Conservation (phyloP, 2,888 invertebrate genomes). For the Anthoptus insignis region DNA sequence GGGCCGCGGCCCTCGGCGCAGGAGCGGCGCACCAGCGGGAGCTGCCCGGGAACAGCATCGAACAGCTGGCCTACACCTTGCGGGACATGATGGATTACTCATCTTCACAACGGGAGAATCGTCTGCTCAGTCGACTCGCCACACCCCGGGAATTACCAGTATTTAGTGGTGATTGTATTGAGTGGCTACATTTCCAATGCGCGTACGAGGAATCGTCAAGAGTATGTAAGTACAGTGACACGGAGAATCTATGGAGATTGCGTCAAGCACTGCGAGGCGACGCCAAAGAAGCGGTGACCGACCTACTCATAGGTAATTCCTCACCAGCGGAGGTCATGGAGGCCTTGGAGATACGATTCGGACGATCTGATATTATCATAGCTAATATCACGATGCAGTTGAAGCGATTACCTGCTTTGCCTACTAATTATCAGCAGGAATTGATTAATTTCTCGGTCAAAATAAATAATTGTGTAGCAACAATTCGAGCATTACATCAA, state of each 20-base stretch:
- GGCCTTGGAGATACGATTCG: slow-evolving; percentile 35
- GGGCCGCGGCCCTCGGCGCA: not conserved
- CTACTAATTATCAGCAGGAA: slow-evolving; percentile 32
- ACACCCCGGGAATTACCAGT: slow-evolving; percentile 14
- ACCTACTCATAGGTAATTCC: slow-evolving; percentile 44
- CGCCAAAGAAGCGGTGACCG: slow-evolving; percentile 47
- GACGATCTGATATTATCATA: slow-evolving; percentile 34
- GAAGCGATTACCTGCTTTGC: slow-evolving; percentile 30
- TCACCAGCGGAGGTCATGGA: slow-evolving; percentile 35
- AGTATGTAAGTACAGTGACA: not conserved
- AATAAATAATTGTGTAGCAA: slow-evolving; percentile 33
- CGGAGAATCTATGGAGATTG: slow-evolving; percentile 44
- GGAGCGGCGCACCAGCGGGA: not conserved
- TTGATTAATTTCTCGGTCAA: slow-evolving; percentile 29
- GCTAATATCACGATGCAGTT: slow-evolving; percentile 31
- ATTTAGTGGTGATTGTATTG: slow-evolving; percentile 14
- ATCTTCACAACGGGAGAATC: not conserved
- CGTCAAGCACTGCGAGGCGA: slow-evolving; percentile 43
- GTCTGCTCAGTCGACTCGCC: not conserved
- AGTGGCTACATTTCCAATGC: not conserved
- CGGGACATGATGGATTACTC: slow-evolving; percentile 2
- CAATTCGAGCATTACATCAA: slow-evolving; percentile 32
- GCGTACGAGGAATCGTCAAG: slow-evolving; percentile 6
- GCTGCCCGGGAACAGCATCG: not conserved
- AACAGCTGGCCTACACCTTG: not conserved